Conservation (phyloP, 2,888 invertebrate species). For the Carpatolechia fugitivella region DNA sequence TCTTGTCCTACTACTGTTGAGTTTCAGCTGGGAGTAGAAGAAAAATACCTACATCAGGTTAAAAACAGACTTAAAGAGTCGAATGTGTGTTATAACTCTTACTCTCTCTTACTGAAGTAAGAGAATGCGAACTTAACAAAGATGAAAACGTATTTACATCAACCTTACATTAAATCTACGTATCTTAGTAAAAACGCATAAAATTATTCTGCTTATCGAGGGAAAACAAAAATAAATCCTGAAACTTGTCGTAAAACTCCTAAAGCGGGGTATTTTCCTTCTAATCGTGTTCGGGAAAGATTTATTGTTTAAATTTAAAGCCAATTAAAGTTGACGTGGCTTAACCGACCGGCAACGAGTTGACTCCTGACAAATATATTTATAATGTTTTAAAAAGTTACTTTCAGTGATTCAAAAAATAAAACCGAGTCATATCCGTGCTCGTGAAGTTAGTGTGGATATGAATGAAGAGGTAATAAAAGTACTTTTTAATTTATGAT, state of each 20-base stretch:
- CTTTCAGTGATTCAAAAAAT: conserved; percentile 34
- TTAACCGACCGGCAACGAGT: conserved; percentile 32
- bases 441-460: conserved; percentile 7
- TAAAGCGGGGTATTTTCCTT: conserved; percentile 17
- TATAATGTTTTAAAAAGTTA: conserved; percentile 32
- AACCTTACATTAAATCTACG: too few relatives aligned
- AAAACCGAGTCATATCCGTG: conserved; percentile 14
- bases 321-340: conserved; percentile 46
- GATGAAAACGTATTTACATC: too few relatives aligned
- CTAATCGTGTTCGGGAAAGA: conserved; percentile 37
- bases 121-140: too few relatives aligned
- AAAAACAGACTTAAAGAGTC: too few relatives aligned
- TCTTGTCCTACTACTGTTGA: too few relatives aligned
- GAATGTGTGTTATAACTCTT: too few relatives aligned
- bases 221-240: too few relatives aligned
- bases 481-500: neutral
- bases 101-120: too few relatives aligned
- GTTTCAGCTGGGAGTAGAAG: too few relatives aligned
- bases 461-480: neutral
- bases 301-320: conserved; percentile 48
- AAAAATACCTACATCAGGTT: too few relatives aligned
- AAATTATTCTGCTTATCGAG: too few relatives aligned
- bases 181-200: too few relatives aligned
- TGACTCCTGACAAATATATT: conserved; percentile 45
- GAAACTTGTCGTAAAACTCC: conserved; percentile 17